Evolutionary conservation across 2,797 vertebrate species (phyloP).

Genomic region (Chloroceryle amazona): DNA sequence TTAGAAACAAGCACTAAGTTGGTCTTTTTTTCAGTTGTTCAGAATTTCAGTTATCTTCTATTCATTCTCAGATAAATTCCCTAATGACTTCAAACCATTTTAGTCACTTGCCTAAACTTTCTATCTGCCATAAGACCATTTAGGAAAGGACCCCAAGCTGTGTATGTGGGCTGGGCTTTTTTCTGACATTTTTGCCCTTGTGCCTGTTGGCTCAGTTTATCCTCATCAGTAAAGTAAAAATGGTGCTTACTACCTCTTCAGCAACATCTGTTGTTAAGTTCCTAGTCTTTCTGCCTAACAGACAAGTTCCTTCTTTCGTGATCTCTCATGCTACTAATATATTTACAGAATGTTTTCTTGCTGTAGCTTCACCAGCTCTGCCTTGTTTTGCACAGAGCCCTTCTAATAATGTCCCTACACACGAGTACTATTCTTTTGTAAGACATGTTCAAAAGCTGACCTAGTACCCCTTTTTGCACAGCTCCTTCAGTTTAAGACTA

Average conservation of each 20-base stretch:
- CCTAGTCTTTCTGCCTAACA: neutral
- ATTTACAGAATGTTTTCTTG: slow-evolving; percentile 18
- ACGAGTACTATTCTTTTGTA: neutral
- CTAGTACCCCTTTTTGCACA: neutral
- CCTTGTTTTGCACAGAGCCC: neutral
- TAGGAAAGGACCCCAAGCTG: neutral
- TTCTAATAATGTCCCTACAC: neutral
- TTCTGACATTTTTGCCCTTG: neutral
- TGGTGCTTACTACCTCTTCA: neutral
- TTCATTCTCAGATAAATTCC: neutral
- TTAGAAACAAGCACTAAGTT: neutral
- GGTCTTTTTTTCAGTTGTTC: neutral
- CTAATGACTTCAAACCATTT: neutral
- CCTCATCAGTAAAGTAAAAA: neutral
- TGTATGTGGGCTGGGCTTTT: neutral
- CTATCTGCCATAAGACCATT: neutral
- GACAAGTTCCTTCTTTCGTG: neutral
- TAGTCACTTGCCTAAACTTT: neutral
- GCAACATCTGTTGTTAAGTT: neutral
- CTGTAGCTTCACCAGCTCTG: neutral
- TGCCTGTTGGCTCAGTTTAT: neutral
- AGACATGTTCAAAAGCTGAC: slow-evolving; percentile 38
- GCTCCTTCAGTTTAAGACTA: slow-evolving; percentile 43
- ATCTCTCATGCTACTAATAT: neutral
- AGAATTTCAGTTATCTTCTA: neutral